phyloP scores from a whole-genome alignment of 2,888 invertebrate species.

The Orthosia cruda region DNA sequence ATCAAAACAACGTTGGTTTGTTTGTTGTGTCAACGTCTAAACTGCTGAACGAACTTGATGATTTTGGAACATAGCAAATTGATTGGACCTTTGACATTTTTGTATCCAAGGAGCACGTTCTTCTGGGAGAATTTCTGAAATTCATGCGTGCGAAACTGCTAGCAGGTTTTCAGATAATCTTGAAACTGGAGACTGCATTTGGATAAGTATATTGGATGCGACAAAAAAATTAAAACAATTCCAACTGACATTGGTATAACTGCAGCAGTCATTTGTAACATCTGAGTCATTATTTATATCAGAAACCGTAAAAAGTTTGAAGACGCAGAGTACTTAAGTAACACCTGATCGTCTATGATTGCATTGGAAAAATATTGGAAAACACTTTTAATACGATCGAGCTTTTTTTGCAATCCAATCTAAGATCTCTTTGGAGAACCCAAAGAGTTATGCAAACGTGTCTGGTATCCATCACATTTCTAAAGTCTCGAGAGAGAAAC shows the following conservation, averaged over 20 bases:
- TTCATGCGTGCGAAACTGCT: no score
- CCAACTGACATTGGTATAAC: not conserved
- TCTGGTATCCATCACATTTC: not conserved
- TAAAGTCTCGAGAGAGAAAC: no score
- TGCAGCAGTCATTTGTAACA: constrained; percentile 39
- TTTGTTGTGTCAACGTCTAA: no score
- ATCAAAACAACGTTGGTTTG: no score
- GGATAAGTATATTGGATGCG: no score
- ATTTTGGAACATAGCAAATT: no score
- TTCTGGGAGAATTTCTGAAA: no score
- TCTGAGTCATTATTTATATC: constrained; percentile 27
- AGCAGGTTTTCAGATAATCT: not conserved
- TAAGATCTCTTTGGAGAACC: not conserved
- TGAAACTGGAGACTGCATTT: not conserved
- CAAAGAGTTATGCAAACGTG: not conserved
- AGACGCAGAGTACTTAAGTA: constrained; percentile 16
- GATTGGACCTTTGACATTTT: no score
- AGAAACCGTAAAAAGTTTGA: constrained; percentile 19
- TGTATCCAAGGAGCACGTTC: no score
- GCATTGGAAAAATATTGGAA: constrained; percentile 36
- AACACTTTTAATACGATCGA: constrained; percentile 11
- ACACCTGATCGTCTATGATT: constrained; percentile 26
- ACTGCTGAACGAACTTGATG: no score
- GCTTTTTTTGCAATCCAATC: not conserved
- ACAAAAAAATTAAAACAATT: not conserved